Percentiles rank a stretch among this genome's conserved stretches.
phyloP scores from a whole-genome alignment of 2,113 vertebrate genomes.

The Pangasianodon gigas region DNA sequence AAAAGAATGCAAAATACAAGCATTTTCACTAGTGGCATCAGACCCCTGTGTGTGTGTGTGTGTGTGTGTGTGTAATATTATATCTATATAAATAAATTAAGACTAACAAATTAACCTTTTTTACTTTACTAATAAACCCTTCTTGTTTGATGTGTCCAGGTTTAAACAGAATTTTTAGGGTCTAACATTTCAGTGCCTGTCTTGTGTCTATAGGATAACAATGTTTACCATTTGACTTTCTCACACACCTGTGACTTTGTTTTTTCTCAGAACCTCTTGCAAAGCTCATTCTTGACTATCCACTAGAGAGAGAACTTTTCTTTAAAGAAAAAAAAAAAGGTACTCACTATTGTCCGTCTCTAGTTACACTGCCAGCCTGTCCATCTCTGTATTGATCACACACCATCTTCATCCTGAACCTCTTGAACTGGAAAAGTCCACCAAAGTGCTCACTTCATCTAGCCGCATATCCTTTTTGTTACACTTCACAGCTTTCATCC shows the following conservation, averaged over 20 bases:
- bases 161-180: background rate
- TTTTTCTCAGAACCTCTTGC: background rate
- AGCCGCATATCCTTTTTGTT: background rate
- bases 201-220: background rate
- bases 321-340: background rate
- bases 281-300: background rate
- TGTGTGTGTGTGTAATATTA: too few relatives aligned
- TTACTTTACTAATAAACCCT: background rate
- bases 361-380: slow-evolving; percentile 5
- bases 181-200: background rate
- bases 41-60: background rate
- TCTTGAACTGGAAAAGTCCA: slow-evolving; percentile 26
- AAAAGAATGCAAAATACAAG: background rate
- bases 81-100: background rate
- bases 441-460: background rate
- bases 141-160: background rate
- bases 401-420: background rate
- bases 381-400: background rate
- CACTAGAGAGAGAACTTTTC: background rate
- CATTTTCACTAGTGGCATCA: too few relatives aligned
- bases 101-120: background rate
- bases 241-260: background rate
- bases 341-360: slow-evolving; percentile 40
- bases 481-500: background rate
- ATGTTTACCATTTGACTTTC: background rate